Conservation (phyloP, 2,888 invertebrate species). For the Belgica antarctica region DNA sequence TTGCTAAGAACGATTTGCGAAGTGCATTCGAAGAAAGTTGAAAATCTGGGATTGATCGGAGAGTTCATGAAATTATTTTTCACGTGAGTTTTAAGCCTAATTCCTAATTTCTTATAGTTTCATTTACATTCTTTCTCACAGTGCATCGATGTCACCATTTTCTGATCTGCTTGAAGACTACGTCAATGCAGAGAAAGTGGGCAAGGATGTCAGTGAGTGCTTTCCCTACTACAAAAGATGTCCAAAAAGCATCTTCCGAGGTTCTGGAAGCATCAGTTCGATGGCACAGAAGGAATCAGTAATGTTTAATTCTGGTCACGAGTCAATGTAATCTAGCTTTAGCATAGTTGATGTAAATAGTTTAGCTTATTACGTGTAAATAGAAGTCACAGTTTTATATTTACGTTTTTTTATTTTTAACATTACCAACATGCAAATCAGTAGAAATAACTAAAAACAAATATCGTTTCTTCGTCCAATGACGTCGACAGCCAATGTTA, state of each 20-base stretch:
- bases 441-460: neutral
- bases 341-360: neutral
- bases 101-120: no score
- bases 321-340: neutral
- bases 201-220: slow-evolving; percentile 70
- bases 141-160: slow-evolving; percentile 80
- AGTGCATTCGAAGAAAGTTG: slow-evolving; percentile 73
- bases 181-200: slow-evolving; percentile 75
- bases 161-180: slow-evolving; percentile 71
- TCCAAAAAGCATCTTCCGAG: slow-evolving; percentile 72
- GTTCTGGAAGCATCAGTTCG: slow-evolving; percentile 12
- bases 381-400: neutral
- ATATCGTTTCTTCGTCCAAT: slow-evolving; percentile 62
- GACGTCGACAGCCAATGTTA: slow-evolving; percentile 58
- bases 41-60: slow-evolving; percentile 76
- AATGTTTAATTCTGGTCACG: neutral
- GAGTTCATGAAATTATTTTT: slow-evolving; percentile 80
- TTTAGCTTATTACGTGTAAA: neutral
- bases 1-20: slow-evolving; percentile 80
- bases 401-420: slow-evolving; percentile 8
- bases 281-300: neutral
- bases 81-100: slow-evolving; percentile 62
- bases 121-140: slow-evolving; percentile 52
- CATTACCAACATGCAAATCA: neutral
- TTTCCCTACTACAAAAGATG: slow-evolving; percentile 82